Evolutionary conservation across 1,140 invertebrate genomes (phyloP), one percentile per base, ranked within the genome.

Genomic region (Drosophila serrata): DNA sequence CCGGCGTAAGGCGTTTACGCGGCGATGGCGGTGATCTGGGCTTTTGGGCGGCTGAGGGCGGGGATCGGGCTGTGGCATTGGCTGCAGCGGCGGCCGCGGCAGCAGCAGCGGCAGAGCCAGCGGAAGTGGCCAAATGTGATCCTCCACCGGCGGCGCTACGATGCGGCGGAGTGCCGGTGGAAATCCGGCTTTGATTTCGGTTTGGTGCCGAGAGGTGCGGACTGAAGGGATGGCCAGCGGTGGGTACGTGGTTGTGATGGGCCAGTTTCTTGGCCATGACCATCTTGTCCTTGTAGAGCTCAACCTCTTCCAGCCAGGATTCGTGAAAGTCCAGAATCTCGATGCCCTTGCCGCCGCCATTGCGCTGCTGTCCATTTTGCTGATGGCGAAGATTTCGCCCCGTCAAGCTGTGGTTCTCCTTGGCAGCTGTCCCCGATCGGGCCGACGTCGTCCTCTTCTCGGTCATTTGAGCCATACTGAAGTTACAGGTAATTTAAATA

Each of bases 271-370:
- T 91, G 69, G 75, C 57, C 60, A 70, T 76, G 19, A 85, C 72
- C 75, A 92, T 60, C 33, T 86, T 88, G 46, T 92, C 91, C 59
- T 92, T 92, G 43, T 92, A 92, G 2, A 91, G 35, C 49, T 92
- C 90, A 13, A 92, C 86, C 67, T 92, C 91, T 45, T 92, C 90
- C 46, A 92, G 75, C 91, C 91, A 92, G 15, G 91, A 92, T 19
- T 92, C 91, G 19, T 92, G 91, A 40, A 92, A 92, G 46, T 92
- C 91, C 19, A 91, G 60, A 7, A 92, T 92, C 53, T 92, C 91
- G n/a, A 92, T 77, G 45, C 90, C 87, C 57, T 91, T 91, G 43
- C 86, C 70, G n/a, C 24, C 48, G 22, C 24, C 22, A 15, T 60
- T 67, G 70, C 33, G 73, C 46, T 85, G 35, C 59, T 73, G 45